Base-by-base conservation (phyloP, 2,888 invertebrate species). In the Callosobruchus maculatus region DNA sequence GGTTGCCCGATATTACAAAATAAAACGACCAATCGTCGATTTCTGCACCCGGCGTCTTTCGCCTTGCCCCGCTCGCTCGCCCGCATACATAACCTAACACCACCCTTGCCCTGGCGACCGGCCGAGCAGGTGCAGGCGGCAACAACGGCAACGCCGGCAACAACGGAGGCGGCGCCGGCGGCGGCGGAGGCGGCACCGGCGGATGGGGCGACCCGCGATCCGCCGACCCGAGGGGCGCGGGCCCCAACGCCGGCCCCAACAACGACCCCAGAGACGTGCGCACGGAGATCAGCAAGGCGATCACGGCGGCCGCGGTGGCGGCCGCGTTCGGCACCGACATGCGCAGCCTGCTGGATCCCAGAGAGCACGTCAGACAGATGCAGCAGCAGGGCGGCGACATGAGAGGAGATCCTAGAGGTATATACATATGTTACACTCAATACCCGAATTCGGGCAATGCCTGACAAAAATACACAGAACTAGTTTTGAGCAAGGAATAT, bases 381-480 rank as follows among this genome's bases (percentile, higher is more conserved):
- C 21, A 21, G 13, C 49, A 49, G 13, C 74, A 80, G 22, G 90
- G 91, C 68, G 90, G 91, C 68, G 91, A 91, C 80, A 90, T 91
- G 89, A 89, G 93, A 70, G 93, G 92, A 0, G 93, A 93, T 86
- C 92, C 92, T 0, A 90, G 93, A 70, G 95, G 95, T 71, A 75
- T 67, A 72, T 71, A 21, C 49, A 21, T 22, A 20, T 70, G 71
- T 72, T 1, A 70, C 7, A 26, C 7, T n/a, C n/a, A n/a, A n/a
- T n/a, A n/a, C n/a, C n/a, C n/a, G n/a, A n/a, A n/a, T n/a, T n/a
- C n/a, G n/a, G n/a, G n/a, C n/a, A n/a, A n/a, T n/a, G n/a, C n/a
- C n/a, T n/a, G n/a, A n/a, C n/a, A n/a, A n/a, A n/a, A n/a, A n/a
- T n/a, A n/a, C n/a, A n/a, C n/a, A n/a, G n/a, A n/a, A n/a, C n/a